These are phyloP conservation scores for Latheticus oryzae DNA, from an alignment of 2,888 invertebrate species.

Conservation along the genomic window DNA sequence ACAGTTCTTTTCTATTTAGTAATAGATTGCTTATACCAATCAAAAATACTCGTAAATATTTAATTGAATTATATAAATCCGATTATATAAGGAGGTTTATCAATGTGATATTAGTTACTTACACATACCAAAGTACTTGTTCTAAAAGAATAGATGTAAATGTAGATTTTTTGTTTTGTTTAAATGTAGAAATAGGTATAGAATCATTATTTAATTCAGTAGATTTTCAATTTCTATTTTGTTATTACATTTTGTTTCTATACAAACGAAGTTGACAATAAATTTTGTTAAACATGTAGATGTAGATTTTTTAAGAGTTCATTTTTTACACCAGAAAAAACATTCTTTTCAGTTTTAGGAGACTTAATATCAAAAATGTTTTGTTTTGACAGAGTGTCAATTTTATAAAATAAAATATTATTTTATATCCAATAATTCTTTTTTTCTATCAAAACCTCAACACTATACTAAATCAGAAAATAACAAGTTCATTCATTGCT, in stretches of 20 bases:
- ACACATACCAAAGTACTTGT: slow-evolving; percentile 25
- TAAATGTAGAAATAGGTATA: no score
- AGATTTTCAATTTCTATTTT: slow-evolving; percentile 1
- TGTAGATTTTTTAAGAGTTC: slow-evolving; percentile 4
- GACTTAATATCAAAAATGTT: slow-evolving; percentile 22
- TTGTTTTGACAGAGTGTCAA: slow-evolving; percentile 26
- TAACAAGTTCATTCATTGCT: no score
- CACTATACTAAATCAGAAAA: no score
- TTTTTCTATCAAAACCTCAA: background rate
- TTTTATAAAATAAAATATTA: slow-evolving; percentile 36
- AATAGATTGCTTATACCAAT: slow-evolving; percentile 16
- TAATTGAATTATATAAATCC: slow-evolving; percentile 21
- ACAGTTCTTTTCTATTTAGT: background rate
- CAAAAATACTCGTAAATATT: slow-evolving; percentile 21
- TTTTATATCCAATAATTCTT: slow-evolving; percentile 14
- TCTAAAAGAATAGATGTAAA: slow-evolving; percentile 1
- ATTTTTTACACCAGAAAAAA: slow-evolving; percentile 15
- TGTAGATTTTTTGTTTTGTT: slow-evolving; percentile 10
- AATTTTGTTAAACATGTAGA: slow-evolving; percentile 32
- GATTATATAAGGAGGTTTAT: slow-evolving; percentile 22
- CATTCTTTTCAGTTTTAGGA: slow-evolving; percentile 27
- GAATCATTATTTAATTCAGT: no score
- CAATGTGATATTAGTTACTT: slow-evolving; percentile 36
- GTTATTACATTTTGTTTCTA: slow-evolving; percentile 5
- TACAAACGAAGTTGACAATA: slow-evolving; percentile 36